A percentile compares a stretch with the other conserved stretches of the same genome.
phyloP scores from a whole-genome alignment of 2,888 invertebrate genomes.

The Andrena haemorrhoa region DNA sequence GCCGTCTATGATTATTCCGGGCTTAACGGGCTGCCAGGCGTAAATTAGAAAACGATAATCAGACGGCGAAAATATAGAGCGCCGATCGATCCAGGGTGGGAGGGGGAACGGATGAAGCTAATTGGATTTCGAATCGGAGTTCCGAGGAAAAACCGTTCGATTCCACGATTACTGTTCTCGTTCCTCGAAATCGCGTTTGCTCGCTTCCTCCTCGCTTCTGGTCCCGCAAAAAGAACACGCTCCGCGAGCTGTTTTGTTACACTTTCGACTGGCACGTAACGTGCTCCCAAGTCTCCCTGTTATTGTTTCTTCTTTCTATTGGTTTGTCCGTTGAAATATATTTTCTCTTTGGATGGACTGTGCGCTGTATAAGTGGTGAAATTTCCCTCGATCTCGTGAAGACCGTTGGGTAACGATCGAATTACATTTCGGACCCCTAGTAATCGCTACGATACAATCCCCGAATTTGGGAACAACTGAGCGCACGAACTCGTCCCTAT shows the following conservation, averaged over 20 bases:
- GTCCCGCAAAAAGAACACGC: neutral
- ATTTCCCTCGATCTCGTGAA: constrained; percentile 2
- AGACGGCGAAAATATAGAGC: constrained; percentile 48
- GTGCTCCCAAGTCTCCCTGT: no score
- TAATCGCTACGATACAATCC: neutral
- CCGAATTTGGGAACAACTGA: constrained; percentile 1
- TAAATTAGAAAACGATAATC: constrained; percentile 60
- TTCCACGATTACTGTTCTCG: constrained; percentile 26
- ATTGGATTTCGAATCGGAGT: constrained; percentile 48
- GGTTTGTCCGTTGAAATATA: no score
- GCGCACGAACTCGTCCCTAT: neutral
- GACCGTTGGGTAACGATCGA: constrained; percentile 3
- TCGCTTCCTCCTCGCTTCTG: neutral
- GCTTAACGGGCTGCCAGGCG: neutral
- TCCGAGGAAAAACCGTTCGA: constrained; percentile 42
- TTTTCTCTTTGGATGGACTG: no score
- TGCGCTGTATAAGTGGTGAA: no score
- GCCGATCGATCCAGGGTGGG: constrained; percentile 37
- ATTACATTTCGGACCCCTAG: neutral
- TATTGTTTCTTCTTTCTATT: no score
- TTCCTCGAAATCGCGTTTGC: constrained; percentile 24
- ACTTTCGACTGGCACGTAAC: neutral
- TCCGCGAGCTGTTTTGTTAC: neutral
- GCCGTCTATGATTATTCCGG: constrained; percentile 35
- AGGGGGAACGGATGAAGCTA: constrained; percentile 38